Evolutionary conservation across 1,140 invertebrate genomes (phyloP).

Genomic region (Drosophila subpulchrella): DNA sequence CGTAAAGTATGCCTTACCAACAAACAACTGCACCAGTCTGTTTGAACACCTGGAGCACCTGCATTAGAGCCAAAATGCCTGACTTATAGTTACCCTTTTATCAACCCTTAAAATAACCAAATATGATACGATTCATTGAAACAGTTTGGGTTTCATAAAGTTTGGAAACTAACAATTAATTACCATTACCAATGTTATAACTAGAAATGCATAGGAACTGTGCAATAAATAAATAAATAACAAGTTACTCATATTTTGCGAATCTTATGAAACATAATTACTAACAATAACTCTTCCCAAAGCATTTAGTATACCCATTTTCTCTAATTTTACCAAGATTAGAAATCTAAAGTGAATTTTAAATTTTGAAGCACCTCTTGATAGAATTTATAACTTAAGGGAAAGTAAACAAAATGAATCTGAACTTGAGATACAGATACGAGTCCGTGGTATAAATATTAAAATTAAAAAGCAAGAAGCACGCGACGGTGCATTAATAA

Average conservation of each 20-base stretch:
- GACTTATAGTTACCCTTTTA: neutral
- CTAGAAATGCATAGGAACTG: no score
- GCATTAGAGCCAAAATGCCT: neutral
- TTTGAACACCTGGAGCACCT: slow-evolving; percentile 5
- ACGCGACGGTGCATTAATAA: slow-evolving; percentile 33
- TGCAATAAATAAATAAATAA: no score
- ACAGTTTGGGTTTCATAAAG: no score
- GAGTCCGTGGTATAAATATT: slow-evolving; percentile 25
- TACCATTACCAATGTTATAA: no score
- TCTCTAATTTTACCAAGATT: neutral
- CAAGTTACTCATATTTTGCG: no score
- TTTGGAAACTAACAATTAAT: no score
- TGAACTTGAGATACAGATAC: slow-evolving; percentile 20
- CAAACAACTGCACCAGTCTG: neutral
- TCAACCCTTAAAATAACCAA: no score
- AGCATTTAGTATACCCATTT: no score
- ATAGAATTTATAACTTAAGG: neutral
- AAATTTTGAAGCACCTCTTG: slow-evolving; percentile 1
- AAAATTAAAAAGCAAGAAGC: slow-evolving; percentile 23
- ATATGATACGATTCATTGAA: no score
- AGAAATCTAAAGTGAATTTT: neutral
- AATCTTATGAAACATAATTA: no score
- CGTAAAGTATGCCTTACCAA: no score
- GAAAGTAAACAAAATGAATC: slow-evolving; percentile 7
- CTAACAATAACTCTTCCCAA: no score